These are phyloP conservation scores for Anoplolepis gracilipes DNA, from an alignment of 1,140 invertebrate genomes.

Conservation along the genomic window DNA sequence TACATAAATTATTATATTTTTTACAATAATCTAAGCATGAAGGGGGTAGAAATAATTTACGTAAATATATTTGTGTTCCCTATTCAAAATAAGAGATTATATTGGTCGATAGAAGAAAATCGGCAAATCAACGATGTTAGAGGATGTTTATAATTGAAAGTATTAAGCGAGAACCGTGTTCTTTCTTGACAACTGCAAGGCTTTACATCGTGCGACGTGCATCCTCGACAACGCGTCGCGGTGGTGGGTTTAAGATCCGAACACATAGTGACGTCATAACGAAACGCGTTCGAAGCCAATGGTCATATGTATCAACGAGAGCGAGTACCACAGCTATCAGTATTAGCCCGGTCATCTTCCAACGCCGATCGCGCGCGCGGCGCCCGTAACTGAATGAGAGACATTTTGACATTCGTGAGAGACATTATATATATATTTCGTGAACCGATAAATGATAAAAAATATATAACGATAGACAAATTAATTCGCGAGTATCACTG, in stretches of 20 bases:
- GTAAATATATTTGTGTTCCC: not conserved
- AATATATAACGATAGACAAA: not conserved
- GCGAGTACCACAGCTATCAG: constrained; percentile 75
- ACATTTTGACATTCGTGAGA: not conserved
- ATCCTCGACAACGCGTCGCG: not conserved
- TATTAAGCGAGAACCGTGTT: not conserved
- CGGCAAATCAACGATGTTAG: not conserved
- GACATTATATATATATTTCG: not conserved
- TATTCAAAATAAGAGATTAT: no score
- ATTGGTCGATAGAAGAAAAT: not conserved
- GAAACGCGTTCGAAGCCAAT: constrained; percentile 64
- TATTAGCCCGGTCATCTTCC: constrained; percentile 77
- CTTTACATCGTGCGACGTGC: not conserved
- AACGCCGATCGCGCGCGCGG: constrained; percentile 33
- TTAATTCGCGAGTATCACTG: not conserved
- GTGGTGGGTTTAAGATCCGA: constrained; percentile 2
- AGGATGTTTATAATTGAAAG: not conserved
- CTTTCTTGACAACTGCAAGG: not conserved
- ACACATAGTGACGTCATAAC: constrained; percentile 23
- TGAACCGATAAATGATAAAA: no score
- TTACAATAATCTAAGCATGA: no score
- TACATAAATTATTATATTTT: no score
- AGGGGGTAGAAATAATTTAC: no score
- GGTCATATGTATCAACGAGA: constrained; percentile 62
- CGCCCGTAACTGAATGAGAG: not conserved